These are phyloP conservation scores for Phoxinus dragarum DNA, from an alignment of 2,797 vertebrate genomes.

Conservation along the genomic window DNA sequence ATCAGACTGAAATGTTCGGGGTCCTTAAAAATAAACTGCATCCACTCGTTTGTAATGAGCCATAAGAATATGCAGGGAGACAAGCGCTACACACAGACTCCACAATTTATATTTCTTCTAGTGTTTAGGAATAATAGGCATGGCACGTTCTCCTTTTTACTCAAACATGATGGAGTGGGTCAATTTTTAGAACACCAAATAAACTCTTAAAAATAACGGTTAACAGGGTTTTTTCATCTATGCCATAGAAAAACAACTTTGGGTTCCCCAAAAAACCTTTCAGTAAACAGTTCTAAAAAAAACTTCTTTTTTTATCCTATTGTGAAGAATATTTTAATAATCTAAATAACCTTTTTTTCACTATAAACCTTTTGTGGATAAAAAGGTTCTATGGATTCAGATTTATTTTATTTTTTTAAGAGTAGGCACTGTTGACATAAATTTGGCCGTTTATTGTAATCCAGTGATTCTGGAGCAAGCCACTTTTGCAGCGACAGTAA, in stretches of 20 bases:
- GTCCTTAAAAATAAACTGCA: background rate
- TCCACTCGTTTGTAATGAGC: background rate
- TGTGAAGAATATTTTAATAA: background rate
- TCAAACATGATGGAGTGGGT: too few species aligned
- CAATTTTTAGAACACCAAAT: too few species aligned
- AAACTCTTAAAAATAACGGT: too few species aligned
- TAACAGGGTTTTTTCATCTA: too few species aligned
- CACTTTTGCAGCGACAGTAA: background rate
- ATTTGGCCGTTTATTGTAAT: background rate
- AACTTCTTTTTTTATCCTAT: background rate
- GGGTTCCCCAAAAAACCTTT: too few species aligned
- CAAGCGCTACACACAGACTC: background rate
- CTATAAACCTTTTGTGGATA: too few species aligned
- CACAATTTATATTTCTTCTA: background rate
- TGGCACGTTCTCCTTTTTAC: too few species aligned
- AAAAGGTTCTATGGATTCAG: background rate
- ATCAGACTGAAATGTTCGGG: background rate
- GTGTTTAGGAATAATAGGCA: background rate
- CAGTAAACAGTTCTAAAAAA: background rate
- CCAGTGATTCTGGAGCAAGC: constrained; percentile 2
- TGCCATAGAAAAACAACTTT: too few species aligned
- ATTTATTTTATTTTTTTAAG: background rate
- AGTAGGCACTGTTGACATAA: background rate
- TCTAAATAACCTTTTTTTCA: background rate
- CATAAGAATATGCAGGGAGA: background rate